Base-by-base conservation (phyloP, 1,140 invertebrate species). In the Spodoptera frugiperda region DNA sequence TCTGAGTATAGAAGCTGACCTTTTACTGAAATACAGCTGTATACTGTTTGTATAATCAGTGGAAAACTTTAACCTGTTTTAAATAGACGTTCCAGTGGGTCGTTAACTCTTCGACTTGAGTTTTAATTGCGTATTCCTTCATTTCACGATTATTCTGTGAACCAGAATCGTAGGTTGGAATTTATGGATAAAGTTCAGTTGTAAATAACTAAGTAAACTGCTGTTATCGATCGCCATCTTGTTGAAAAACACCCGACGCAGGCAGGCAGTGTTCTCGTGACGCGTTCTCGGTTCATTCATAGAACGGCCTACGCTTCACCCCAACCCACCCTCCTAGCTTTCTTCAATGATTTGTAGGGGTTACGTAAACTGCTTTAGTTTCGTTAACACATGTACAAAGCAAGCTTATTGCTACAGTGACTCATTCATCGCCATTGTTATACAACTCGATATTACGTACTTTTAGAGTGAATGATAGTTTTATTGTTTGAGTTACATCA, bases 251-350 rank as follows among this genome's bases (percentile, higher is more conserved):
- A 82, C 75, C 72, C 61, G 75, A 51, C 46, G 6, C 5, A 39
- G 44, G 55, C 63, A 19, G 57, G 67, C 48, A 67, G 49, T 72
- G 68, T 61, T 53, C 53, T 48, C 55, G 67, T 74, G 80, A 75
- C 72, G 53, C 51, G 57, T 9, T 21, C 19, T 49, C 55, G 21
- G 73, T 79, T 84, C 84, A 85, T 85, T 85, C 84, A 85, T 84
- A 74, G 48, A n/a, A 54, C 70, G 19, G 61, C 84, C 84, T 77
- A 85, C 82, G 80, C 80, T 15, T 14, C 75, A 76, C 81, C 77
- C 61, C 25, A 65, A 21, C 73, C 57, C 63, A 68, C 75, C 59
- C 67, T 46, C 21, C 71, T 5, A 44, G 15, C 21, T 30, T 30
- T 39, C 33, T 30, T 75, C 57, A 65, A 63, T 65, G 59, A 75